Evolutionary conservation across 2,797 vertebrate genomes (phyloP).

Genomic region (Melanotaenia maccullochi): DNA sequence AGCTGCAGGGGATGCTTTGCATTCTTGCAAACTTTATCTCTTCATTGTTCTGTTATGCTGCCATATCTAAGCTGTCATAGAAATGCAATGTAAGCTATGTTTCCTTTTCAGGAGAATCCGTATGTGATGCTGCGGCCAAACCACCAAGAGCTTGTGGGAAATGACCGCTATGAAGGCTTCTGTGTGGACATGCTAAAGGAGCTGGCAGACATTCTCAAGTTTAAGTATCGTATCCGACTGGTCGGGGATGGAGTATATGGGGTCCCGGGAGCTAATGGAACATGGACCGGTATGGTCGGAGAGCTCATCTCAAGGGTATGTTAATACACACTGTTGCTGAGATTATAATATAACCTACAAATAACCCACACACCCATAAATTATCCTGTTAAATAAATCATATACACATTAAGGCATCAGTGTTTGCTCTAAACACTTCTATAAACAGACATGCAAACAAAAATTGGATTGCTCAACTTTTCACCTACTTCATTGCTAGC

Average conservation of each 20-base stretch:
- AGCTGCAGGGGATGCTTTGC: not conserved
- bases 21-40: not conserved
- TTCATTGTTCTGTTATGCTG: not conserved
- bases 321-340: conserved; percentile 10
- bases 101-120: conserved; percentile 93
- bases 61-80: not conserved
- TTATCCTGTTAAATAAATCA: not conserved
- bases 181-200: conserved; percentile 98
- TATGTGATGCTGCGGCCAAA: conserved; percentile 97
- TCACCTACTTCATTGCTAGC: conserved; percentile 36
- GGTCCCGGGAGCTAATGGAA: conserved; percentile 92
- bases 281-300: conserved; percentile 98
- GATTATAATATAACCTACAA: not conserved
- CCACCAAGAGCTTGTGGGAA: conserved; percentile 93
- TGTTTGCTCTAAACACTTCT: conserved; percentile 18
- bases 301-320: conserved; percentile 95
- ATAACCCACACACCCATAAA: conserved; percentile 10
- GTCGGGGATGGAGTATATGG: conserved; percentile 94
- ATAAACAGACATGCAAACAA: conserved; percentile 30
- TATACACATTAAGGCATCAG: not conserved
- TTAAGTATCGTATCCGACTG: conserved; percentile 96
- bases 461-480: conserved; percentile 39
- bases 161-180: conserved; percentile 96
- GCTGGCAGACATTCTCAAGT: conserved; percentile 93
- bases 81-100: not conserved